phyloP scores from a whole-genome alignment of 2,888 invertebrate species.

The Magallana nippona region DNA sequence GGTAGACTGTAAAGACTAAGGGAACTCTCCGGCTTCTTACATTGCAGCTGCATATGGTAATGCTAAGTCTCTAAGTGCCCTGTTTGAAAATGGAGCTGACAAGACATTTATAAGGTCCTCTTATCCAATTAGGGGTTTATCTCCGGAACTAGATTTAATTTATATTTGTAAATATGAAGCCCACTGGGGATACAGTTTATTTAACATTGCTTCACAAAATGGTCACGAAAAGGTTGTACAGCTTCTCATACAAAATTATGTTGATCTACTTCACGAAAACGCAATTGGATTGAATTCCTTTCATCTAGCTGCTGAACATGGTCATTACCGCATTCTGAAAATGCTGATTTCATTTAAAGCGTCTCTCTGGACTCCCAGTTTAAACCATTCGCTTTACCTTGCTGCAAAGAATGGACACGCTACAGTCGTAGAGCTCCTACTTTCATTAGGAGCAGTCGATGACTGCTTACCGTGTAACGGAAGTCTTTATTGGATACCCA shows the following conservation, averaged over 20 bases:
- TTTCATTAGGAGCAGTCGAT: neutral
- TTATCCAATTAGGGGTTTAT: neutral
- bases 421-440: neutral
- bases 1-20: neutral
- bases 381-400: neutral
- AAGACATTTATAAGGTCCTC: neutral
- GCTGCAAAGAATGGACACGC: neutral
- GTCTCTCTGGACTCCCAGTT: neutral
- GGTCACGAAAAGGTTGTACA: constrained; percentile 2
- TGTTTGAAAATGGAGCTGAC: neutral
- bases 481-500: neutral
- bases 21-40: neutral
- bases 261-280: neutral
- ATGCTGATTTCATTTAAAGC: neutral
- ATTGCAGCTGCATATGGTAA: neutral
- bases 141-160: neutral
- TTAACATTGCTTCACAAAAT: neutral
- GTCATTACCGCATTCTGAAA: neutral
- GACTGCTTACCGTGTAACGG: neutral
- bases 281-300: neutral
- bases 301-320: neutral
- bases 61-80: neutral
- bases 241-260: neutral
- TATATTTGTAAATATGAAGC: neutral
- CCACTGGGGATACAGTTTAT: neutral